Base-by-base conservation (phyloP, 92 coral and sea anemone genomes). In the Bergia puertoricense region DNA sequence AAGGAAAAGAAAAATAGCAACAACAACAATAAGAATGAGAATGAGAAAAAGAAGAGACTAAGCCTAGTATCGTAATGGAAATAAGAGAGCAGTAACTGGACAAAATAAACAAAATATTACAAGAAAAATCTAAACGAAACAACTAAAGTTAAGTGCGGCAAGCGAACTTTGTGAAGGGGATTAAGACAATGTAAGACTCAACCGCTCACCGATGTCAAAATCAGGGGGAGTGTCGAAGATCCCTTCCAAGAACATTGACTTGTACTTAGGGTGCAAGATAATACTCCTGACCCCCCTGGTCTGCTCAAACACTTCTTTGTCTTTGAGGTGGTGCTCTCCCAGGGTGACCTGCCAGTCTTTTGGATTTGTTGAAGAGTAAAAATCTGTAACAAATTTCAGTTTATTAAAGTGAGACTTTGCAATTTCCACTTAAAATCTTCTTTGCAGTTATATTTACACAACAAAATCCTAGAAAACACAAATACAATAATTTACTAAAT, bases 221-320 rank as follows among this genome's bases (percentile, higher is more conserved):
- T 96, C 99, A 5, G 98, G 98, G 2, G 99, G 99, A 16, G 94
- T 92, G 38, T 95, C 96, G 38, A 73, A 76, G 48, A 93, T 92
- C 36, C 94, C 98, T 77, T 89, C 93, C 39, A 95, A 80, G 80
- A 93, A 96, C 98, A 96, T 93, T 14, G 95, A 95, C 57, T 92
- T 95, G 93, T 96, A 95, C 59, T 87, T 89, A 15, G 98, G 95
- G 80, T 96, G 99, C 43, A 90, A 89, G 43, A 88, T 81, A 68
- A 96, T 95, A 10, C 83, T 86, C 46, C 86, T 79, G 44, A 96
- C 89, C 42, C 74, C 88, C 54, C 90, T 89, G 65, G 72, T 85
- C 82, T 96, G 98, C 76, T 96, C 98, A 79, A 92, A 94, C 37
- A 83, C 92, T 66, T 96, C 99, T 65, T 92, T 88, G 78, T 90